Percentiles rank a stretch among this genome's conserved stretches.
These are phyloP conservation scores for Leptopilina boulardi DNA, from an alignment of 1,140 invertebrate genomes.

Conservation along the genomic window DNA sequence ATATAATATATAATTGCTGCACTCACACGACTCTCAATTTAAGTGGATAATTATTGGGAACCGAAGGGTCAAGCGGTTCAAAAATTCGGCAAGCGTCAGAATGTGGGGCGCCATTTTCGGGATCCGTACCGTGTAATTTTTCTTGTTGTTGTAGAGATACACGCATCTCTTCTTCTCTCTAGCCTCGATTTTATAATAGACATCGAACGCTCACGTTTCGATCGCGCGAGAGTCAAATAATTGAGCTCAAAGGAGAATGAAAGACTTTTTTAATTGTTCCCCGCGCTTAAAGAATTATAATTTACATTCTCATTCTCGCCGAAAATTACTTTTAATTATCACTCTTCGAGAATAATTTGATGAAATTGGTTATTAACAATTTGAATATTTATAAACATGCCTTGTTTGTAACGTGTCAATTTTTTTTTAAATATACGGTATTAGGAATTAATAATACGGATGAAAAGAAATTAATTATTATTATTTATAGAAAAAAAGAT, in stretches of 20 bases:
- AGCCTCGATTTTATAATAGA: constrained; percentile 47
- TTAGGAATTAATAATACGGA: too few species aligned
- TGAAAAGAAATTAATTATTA: too few species aligned
- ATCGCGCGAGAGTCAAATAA: not conserved
- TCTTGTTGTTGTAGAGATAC: too few species aligned
- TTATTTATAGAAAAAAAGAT: too few species aligned
- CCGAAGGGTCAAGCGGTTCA: constrained; percentile 48
- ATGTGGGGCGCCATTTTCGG: constrained; percentile 61
- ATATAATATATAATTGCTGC: constrained; percentile 64
- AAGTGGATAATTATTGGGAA: constrained; percentile 71
- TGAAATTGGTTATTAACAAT: not conserved
- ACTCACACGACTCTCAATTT: constrained; percentile 61
- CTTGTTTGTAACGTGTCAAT: not conserved
- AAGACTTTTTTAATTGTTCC: constrained; percentile 11
- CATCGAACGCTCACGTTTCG: constrained; percentile 11
- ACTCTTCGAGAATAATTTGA: not conserved
- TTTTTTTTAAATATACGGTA: too few species aligned
- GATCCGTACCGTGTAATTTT: constrained; percentile 60
- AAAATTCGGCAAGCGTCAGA: constrained; percentile 63
- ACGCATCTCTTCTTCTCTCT: constrained; percentile 40
- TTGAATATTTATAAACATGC: not conserved
- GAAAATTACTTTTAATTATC: constrained; percentile 29
- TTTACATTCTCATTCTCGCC: not conserved
- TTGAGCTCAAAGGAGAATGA: not conserved
- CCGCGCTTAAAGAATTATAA: not conserved